Percentiles rank a stretch among this genome's conserved stretches.
Evolutionary conservation across 2,797 vertebrate species (phyloP).

Genomic region (Megaceryle alcyon): DNA sequence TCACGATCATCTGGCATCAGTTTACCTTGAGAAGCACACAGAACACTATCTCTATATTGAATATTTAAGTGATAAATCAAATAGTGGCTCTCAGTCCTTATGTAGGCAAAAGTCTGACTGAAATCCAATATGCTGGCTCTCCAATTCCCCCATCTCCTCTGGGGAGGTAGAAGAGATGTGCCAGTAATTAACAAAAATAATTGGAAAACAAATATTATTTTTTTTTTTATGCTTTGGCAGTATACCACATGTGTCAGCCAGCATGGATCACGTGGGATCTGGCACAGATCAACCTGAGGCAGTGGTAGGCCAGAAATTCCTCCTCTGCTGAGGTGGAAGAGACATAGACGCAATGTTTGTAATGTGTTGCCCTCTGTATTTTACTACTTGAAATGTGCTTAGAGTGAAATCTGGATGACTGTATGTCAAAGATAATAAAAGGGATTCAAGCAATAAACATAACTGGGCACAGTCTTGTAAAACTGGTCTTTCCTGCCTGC

Average conservation of each 20-base stretch:
- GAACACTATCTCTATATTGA: neutral
- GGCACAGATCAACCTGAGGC: neutral
- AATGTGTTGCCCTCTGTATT: neutral
- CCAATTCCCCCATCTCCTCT: neutral
- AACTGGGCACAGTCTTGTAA: conserved; percentile 6
- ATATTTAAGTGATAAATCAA: conserved; percentile 1
- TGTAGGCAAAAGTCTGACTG: neutral
- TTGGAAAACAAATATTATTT: neutral
- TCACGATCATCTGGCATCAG: neutral
- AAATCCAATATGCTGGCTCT: neutral
- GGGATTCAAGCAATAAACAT: neutral
- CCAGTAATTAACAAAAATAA: conserved; percentile 32
- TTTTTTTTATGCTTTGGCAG: neutral
- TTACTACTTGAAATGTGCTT: neutral
- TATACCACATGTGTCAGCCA: neutral
- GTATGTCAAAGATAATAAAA: conserved; percentile 33
- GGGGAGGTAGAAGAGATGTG: neutral
- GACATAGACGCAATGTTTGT: neutral
- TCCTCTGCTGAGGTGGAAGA: neutral
- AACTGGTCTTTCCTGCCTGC: conserved; percentile 50
- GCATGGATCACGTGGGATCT: neutral
- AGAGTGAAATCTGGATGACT: conserved; percentile 31
- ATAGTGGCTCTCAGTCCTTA: neutral
- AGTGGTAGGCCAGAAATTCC: neutral
- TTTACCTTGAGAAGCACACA: neutral